Conservation (phyloP, 1,140 invertebrate species). For the Aradophagus sp. region DNA sequence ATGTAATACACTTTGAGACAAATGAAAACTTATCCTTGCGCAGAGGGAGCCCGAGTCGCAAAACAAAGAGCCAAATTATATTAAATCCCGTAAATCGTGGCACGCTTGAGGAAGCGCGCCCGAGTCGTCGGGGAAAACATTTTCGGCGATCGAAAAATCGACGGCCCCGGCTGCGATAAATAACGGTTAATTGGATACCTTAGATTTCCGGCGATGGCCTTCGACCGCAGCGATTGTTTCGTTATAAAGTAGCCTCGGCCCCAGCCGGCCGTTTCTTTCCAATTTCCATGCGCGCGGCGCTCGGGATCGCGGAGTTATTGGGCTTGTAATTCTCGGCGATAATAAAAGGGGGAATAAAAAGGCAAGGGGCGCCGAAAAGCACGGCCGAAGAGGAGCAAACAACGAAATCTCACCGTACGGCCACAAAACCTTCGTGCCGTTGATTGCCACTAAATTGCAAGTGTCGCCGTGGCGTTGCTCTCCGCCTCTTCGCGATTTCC, state of each 20-base stretch:
- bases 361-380: neutral
- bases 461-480: slow-evolving; percentile 60
- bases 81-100: slow-evolving; percentile 24
- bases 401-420: slow-evolving; percentile 64
- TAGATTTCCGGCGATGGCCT: slow-evolving; percentile 1
- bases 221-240: slow-evolving; percentile 12
- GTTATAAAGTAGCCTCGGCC: slow-evolving; percentile 32
- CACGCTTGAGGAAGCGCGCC: too few relatives aligned
- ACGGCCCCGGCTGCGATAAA: too few relatives aligned
- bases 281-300: slow-evolving; percentile 48
- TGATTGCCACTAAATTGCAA: slow-evolving; percentile 69
- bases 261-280: slow-evolving; percentile 31
- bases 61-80: slow-evolving; percentile 29
- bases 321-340: slow-evolving; percentile 52
- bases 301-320: slow-evolving; percentile 50
- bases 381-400: slow-evolving; percentile 33
- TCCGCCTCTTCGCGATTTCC: slow-evolving; percentile 53
- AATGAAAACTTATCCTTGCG: slow-evolving; percentile 25
- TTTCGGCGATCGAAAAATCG: too few relatives aligned
- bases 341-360: slow-evolving; percentile 15
- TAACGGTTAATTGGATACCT: slow-evolving; percentile 14
- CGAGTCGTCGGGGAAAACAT: too few relatives aligned
- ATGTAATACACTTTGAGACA: slow-evolving; percentile 36
- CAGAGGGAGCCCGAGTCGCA: neutral
- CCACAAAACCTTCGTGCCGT: slow-evolving; percentile 66